A percentile compares a stretch with the other conserved stretches of the same genome.
Evolutionary conservation across 2,113 vertebrate genomes (phyloP).

Genomic region (Microcebus griseorufus): DNA sequence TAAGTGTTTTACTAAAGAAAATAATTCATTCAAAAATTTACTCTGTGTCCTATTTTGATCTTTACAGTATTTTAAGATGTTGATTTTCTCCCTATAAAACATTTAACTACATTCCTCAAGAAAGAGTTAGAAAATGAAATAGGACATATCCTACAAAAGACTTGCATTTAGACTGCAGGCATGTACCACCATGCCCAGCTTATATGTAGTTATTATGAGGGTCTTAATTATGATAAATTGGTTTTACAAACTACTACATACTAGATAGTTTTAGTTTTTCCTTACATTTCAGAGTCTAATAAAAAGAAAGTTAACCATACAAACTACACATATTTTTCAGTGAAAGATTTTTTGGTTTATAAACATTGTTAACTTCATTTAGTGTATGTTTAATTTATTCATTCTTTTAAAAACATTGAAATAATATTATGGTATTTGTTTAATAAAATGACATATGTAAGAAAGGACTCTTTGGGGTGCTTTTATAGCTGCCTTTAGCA

Average conservation of each 20-base stretch:
- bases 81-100: background rate
- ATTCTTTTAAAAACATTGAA: constrained; percentile 13
- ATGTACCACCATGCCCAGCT: no score
- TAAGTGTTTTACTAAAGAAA: constrained; percentile 85
- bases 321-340: background rate
- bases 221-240: background rate
- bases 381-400: background rate
- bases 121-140: constrained; percentile 36
- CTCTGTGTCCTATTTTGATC: constrained; percentile 37
- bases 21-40: constrained; percentile 32
- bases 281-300: background rate
- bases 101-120: constrained; percentile 15
- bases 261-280: background rate
- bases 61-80: background rate
- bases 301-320: background rate
- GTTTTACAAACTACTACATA: background rate
- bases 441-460: background rate
- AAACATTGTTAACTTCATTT: background rate
- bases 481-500: background rate
- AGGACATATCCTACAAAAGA: background rate
- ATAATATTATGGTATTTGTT: background rate
- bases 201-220: background rate
- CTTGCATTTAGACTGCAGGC: background rate
- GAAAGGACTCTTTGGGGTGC: background rate
- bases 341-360: background rate